A percentile compares a stretch with the other conserved stretches of the same genome.
Conservation (phyloP, 2,797 vertebrate genomes). For the Enteromius mattozi region DNA sequence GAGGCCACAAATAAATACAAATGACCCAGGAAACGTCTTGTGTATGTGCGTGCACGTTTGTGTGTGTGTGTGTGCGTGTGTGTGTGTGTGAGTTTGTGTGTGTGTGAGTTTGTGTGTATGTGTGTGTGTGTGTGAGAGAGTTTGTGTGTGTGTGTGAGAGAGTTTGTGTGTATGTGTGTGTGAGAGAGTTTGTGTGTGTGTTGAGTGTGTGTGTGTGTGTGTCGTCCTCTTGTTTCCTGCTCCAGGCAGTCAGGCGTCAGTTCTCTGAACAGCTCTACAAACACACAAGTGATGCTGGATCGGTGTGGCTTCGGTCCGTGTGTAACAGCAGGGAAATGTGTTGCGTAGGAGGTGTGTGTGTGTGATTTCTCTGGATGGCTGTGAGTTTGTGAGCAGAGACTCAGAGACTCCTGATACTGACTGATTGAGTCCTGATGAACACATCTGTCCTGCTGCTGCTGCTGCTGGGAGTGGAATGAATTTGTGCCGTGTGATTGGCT, state of each 20-base stretch:
- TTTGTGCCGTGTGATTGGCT: constrained; percentile 60
- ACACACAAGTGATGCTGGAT: not conserved
- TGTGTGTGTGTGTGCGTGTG: not conserved
- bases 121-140: constrained; percentile 47
- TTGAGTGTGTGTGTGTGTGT: not conserved
- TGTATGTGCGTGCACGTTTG: not conserved
- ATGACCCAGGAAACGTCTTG: constrained; percentile 52
- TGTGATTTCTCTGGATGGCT: not conserved
- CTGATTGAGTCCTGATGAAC: not conserved
- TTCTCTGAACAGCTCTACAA: not conserved
- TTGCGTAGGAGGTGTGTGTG: constrained; percentile 70
- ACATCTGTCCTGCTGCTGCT: constrained; percentile 67
- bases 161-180: too few species aligned
- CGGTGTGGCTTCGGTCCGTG: not conserved
- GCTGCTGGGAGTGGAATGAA: constrained; percentile 64
- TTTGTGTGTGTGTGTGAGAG: not conserved
- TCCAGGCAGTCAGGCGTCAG: not conserved
- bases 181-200: too few species aligned
- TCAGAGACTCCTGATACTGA: constrained; percentile 4
- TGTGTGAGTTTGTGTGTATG: not conserved
- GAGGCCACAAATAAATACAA: constrained; percentile 64
- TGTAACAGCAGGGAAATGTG: constrained; percentile 64
- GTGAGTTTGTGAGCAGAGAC: constrained; percentile 11
- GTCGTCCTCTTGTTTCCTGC: not conserved
- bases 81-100: not conserved